Evolutionary conservation across 2,888 invertebrate genomes (phyloP), one percentile per base, ranked within the genome.

Genomic region (Lysandra coridon): DNA sequence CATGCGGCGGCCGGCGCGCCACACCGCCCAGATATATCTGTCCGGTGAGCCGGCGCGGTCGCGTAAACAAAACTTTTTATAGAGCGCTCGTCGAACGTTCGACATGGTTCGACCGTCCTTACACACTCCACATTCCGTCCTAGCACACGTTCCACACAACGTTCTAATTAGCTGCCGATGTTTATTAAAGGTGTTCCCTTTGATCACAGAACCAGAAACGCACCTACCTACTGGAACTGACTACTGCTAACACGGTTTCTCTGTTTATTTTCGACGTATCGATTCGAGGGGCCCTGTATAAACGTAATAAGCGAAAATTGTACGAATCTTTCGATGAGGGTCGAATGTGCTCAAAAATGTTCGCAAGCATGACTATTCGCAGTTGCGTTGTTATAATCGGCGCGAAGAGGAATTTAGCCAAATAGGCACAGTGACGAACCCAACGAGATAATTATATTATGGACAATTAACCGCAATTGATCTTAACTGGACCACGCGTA

Each of bases 391-490:
- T 30, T 53, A 57, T 76, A 76, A 57, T 57, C 76, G 57, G 76
- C 33, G 76, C 44, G 76, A 53, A 44, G 6, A 76, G 76, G 76
- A 76, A 76, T 76, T 76, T 76, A 57, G 57, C 79, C 60, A 76
- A 33, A 73, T 76, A 76, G 79, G 49, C 79, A 60, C 79, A 57
- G 60, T 74, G 73, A 23, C 85, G 86, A 86, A 87, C 86, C 87
- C 91, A 92, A 92, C 90, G 90, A 91, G 89, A 88, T 91, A 91
- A 93, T 93, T 92, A 92, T 91, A 92, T 91, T 88, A 90, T 88
- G 89, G 87, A 87, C 91, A 90, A 94, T 94, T 93, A 93, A 90
- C 88, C 90, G 90, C 91, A 94, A 94, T 94, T 93, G 93, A 92
- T 90, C 88, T 89, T 90, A 90, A 89, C 89, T 88, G 87, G 87